Conservation (phyloP, 2,888 invertebrate genomes). For the Ischnura elegans region DNA sequence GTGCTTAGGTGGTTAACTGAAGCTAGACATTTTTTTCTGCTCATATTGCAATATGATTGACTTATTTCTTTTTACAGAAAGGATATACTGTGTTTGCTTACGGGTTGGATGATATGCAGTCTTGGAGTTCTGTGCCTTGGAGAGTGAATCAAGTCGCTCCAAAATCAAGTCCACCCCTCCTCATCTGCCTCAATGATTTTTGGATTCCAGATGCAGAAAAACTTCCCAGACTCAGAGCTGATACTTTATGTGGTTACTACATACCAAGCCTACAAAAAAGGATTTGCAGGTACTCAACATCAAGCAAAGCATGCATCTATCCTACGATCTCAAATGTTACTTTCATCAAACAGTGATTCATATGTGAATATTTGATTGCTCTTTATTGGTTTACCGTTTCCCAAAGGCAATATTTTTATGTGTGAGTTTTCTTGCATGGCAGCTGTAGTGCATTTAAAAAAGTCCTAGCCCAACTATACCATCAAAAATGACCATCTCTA, state of each 20-base stretch:
- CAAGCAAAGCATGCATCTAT: too few relatives aligned
- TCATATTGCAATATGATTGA: background rate
- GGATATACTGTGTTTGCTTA: slow-evolving; percentile 30
- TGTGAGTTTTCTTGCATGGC: too few relatives aligned
- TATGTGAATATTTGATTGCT: too few relatives aligned
- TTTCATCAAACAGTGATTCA: too few relatives aligned
- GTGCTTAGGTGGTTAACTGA: too few relatives aligned
- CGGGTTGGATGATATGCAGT: background rate
- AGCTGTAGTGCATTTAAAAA: too few relatives aligned
- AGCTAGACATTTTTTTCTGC: too few relatives aligned
- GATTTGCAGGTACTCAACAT: slow-evolving; percentile 48
- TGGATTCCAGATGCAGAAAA: background rate
- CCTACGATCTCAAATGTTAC: too few relatives aligned
- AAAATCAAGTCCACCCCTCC: slow-evolving; percentile 4
- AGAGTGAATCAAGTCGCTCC: slow-evolving; percentile 5
- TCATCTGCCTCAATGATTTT: background rate
- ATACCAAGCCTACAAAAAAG: slow-evolving; percentile 1
- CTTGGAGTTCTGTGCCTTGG: slow-evolving; percentile 12
- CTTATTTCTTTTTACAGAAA: background rate
- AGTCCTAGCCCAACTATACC: too few relatives aligned
- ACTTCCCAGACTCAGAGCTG: background rate
- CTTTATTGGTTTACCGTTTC: too few relatives aligned
- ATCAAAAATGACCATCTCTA: too few relatives aligned
- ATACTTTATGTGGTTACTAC: slow-evolving; percentile 14
- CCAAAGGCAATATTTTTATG: too few relatives aligned